phyloP scores from a whole-genome alignment of 2,797 vertebrate species.

The Perodicticus potto region DNA sequence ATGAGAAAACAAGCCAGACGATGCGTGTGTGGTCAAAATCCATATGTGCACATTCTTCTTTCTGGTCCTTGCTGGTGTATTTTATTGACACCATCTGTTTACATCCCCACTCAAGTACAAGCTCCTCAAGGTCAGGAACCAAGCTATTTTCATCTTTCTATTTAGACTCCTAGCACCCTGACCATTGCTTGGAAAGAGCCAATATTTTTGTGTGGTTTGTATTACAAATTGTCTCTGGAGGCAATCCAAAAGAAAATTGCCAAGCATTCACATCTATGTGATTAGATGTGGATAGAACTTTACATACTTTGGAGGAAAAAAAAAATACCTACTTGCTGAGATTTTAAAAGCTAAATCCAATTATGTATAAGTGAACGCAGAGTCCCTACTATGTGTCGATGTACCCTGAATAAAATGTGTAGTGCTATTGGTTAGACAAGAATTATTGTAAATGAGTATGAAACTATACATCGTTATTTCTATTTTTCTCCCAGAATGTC shows the following conservation, averaged over 20 bases:
- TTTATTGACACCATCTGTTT: background rate
- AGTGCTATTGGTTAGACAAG: background rate
- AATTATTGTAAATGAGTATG: constrained; percentile 7
- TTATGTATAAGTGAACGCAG: constrained; percentile 16
- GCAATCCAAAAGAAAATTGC: constrained; percentile 23
- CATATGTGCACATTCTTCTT: background rate
- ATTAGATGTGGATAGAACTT: background rate
- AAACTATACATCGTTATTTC: background rate
- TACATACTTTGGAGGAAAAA: constrained; percentile 27
- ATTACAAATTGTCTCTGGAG: constrained; percentile 43
- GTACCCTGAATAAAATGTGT: background rate
- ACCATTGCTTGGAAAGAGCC: constrained; percentile 17
- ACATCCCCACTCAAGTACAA: background rate
- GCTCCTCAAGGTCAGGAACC: background rate
- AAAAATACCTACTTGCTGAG: background rate
- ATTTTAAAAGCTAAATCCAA: constrained; percentile 46
- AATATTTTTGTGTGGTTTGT: background rate
- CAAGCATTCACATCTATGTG: background rate
- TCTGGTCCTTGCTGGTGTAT: background rate
- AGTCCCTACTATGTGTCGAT: background rate
- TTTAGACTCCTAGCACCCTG: background rate
- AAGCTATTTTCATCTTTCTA: background rate
- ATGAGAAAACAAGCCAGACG: background rate
- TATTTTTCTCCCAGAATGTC: background rate
- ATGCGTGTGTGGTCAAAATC: background rate